Conservation (phyloP, 2,797 vertebrate species). For the Squalus acanthias region DNA sequence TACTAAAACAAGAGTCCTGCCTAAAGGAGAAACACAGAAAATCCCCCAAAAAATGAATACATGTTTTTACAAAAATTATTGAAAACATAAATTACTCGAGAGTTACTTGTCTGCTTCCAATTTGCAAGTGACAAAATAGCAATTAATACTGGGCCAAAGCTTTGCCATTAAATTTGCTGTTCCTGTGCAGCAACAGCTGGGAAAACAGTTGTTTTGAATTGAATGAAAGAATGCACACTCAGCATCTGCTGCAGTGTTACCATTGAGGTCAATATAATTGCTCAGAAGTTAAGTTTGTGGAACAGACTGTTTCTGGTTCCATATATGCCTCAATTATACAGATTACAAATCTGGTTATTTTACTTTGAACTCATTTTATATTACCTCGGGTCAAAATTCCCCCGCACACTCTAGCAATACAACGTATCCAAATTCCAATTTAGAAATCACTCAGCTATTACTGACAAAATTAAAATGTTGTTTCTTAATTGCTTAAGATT, state of each 20-base stretch:
- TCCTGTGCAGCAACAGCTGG: neutral
- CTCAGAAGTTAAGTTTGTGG: neutral
- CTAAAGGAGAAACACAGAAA: neutral
- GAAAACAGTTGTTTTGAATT: neutral
- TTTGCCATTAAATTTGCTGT: neutral
- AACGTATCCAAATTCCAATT: neutral
- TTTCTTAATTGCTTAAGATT: neutral
- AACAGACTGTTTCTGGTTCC: neutral
- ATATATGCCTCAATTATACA: neutral
- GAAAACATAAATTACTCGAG: neutral
- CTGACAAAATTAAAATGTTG: neutral
- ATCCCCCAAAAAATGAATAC: neutral
- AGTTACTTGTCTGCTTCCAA: neutral
- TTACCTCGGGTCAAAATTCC: neutral
- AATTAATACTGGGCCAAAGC: neutral
- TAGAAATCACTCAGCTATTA: neutral
- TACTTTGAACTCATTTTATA: neutral
- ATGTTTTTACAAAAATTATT: neutral
- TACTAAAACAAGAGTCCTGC: neutral
- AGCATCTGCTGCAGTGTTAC: neutral
- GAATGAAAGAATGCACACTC: too few species aligned
- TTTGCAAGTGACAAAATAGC: slow-evolving; percentile 1
- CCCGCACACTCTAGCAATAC: neutral
- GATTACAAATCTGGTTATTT: neutral
- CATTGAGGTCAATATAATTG: neutral